Base-by-base conservation (phyloP, 2,113 vertebrate genomes). In the Sterna hirundo region DNA sequence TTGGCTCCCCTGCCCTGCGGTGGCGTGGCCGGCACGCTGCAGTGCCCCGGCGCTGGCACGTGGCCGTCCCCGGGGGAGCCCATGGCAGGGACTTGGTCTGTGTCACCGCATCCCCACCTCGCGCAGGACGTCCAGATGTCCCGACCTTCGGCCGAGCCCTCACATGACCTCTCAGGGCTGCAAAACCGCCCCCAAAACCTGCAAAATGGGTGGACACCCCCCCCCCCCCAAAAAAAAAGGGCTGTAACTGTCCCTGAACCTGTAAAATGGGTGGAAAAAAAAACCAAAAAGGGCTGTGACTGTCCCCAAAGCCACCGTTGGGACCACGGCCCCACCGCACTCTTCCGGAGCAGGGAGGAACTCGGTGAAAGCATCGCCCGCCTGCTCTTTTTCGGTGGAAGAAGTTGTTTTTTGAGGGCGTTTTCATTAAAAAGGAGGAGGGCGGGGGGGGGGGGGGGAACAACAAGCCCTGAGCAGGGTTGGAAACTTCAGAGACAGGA, bases 401-500 rank as follows among this genome's bases (percentile, higher is more conserved):
- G 88, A 26, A 51, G 72, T 10, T 81, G 76, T 1, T 5, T 87
- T 91, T 94, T 46, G 49, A 94, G 94, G 94, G 89, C 1, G 77
- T 91, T 97, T 85, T 89, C 83, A 65, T 83, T 20, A 93, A 93
- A 88, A 94, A 91, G 66, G 71, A 95, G 85, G 93, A 88, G 57
- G 19, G 17, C 38, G 58, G 11, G 18, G 40, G 38, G 38, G 38
- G 38, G 13, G 6, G 14, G 47, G 47, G 5, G 44, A 49, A 87
- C 46, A 58, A 15, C 57, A 9, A 81, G 51, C n/a, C 61, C 70
- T 14, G 92, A 92, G 61, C 38, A 0, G 83, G 83, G 90, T 76
- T 96, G 96, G 80, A 90, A 84, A 40, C 88, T 49, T 22, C 12
- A 95, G 83, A 32, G 20, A 74, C 97, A 97, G 97, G 97, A 97